Evolutionary conservation across 2,113 vertebrate species (phyloP).

Genomic region (Meles meles): DNA sequence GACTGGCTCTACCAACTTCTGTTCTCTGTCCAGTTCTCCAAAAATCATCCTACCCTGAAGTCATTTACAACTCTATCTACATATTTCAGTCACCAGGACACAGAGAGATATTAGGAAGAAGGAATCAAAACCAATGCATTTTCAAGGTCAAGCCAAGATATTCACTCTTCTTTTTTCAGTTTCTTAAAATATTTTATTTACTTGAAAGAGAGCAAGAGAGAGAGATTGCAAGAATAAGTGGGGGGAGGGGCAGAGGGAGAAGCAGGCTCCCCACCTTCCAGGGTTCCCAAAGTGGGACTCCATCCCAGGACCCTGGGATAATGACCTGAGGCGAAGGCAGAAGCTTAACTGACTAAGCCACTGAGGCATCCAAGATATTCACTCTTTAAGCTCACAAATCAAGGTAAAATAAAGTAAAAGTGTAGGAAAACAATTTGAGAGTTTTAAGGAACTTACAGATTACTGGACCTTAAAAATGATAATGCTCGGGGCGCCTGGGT

Average conservation of each 20-base stretch:
- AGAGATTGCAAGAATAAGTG: too few species aligned
- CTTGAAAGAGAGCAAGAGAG: too few species aligned
- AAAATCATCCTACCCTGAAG: not conserved
- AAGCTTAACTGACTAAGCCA: too few species aligned
- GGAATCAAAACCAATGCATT: not conserved
- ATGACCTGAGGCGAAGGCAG: too few species aligned
- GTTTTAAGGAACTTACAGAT: not conserved
- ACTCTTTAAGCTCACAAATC: not conserved
- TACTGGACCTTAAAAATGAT: not conserved
- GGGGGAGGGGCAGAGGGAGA: too few species aligned
- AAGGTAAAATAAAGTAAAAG: not conserved
- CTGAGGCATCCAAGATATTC: not conserved
- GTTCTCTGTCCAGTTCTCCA: not conserved
- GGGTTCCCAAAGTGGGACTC: too few species aligned
- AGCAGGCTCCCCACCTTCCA: too few species aligned
- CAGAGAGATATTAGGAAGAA: not conserved
- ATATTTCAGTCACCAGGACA: not conserved
- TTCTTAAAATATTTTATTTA: too few species aligned
- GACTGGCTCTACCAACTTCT: not conserved
- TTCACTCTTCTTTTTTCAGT: not conserved
- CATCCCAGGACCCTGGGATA: too few species aligned
- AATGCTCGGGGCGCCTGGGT: too few species aligned
- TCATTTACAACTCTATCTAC: not conserved
- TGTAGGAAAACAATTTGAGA: not conserved
- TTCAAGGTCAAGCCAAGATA: not conserved